Evolutionary conservation across 2,888 invertebrate species (phyloP), one percentile per base, ranked within the genome.

Genomic region (Zygogramma bicolorata): DNA sequence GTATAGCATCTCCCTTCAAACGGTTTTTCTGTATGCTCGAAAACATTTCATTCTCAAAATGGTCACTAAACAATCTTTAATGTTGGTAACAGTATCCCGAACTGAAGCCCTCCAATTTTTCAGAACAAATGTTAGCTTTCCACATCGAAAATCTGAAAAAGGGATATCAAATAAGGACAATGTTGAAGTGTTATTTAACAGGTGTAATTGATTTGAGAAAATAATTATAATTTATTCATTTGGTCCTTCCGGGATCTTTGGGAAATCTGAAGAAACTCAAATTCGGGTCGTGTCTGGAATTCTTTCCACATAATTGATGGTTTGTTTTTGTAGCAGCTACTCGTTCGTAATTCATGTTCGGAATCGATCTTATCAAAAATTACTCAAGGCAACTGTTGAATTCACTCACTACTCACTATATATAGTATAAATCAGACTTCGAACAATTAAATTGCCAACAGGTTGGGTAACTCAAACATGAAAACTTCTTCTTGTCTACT

Each of bases 1-100:
- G 59, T 31, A 59, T 20, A 27, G 59, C 59, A 31, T 31, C 15
- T 20, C 34, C 15, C 5, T 59, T 59, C 31, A 59, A 27, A 27
- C 59, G 59, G 15, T 15, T 31, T 31, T 20, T 59, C 20, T 31
- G 34, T 27, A 59, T 31, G 20, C 59, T 27, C n/a, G 34, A 25
- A 59, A 20, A 59, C 59, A 59, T 59, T 18, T 15, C 15, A 31
- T 31, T 34, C 10, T 59, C 59, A 59, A 59, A 59, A 59, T 34
- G 34, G 10, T 34, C 10, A 34, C 34, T 34, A 34, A 8, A 34
- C 34, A 34, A 34, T 34, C 34, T 34, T 0, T 13, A 34, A 13
- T 34, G 34, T 34, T 1, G 8, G 34, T 13, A 13, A 34, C 34
- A 34, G 13, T 34, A 34, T 34, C 34, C 34, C 34, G 34, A 34